phyloP scores from a whole-genome alignment of 2,797 vertebrate genomes.

The Bradypodion ventrale region DNA sequence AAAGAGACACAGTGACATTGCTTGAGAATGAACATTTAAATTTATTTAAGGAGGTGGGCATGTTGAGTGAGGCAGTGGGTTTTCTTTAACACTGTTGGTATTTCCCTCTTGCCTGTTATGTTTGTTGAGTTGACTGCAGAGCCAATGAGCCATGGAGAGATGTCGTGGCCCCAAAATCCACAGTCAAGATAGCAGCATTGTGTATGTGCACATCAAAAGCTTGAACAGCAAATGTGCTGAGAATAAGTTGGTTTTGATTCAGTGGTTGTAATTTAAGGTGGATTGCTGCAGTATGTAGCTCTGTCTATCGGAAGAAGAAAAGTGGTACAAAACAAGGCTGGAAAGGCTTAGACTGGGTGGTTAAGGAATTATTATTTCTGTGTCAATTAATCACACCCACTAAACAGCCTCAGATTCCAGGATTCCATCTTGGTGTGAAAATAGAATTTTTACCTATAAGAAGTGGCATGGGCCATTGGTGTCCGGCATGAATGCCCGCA shows the following conservation, averaged over 20 bases:
- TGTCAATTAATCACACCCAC: neutral
- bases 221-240: neutral
- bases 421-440: neutral
- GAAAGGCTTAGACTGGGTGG: neutral
- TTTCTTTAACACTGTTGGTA: conserved; percentile 47
- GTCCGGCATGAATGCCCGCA: too few relatives aligned
- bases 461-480: too few relatives aligned
- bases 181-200: neutral
- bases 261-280: neutral
- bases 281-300: neutral
- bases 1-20: conserved; percentile 50
- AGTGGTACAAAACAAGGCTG: neutral
- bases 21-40: conserved; percentile 43
- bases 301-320: neutral
- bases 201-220: neutral
- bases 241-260: neutral
- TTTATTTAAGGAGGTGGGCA: conserved; percentile 41
- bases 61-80: conserved; percentile 47
- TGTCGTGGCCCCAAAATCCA: neutral
- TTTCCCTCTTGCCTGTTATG: conserved; percentile 6
- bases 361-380: neutral
- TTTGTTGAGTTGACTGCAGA: neutral
- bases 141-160: neutral
- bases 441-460: too few relatives aligned
- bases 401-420: neutral